These are phyloP conservation scores for Myotis pilosus DNA, from an alignment of 2,797 vertebrate genomes.

Conservation along the genomic window DNA sequence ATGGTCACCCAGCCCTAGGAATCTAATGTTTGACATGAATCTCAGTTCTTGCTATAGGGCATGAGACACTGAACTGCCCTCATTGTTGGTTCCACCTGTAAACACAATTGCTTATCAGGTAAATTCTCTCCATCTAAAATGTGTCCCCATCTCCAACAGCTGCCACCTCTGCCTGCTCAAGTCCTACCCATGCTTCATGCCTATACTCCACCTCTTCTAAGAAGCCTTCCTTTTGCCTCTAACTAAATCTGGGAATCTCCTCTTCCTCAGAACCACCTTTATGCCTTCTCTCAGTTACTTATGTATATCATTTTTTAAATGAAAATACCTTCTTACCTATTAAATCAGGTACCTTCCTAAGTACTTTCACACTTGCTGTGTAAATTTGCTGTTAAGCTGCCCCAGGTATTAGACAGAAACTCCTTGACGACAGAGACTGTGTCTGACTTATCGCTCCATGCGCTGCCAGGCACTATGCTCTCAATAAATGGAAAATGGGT, in stretches of 20 bases:
- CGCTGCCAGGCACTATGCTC: not conserved
- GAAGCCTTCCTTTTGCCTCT: not conserved
- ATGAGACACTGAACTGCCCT: not conserved
- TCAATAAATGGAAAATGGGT: not conserved
- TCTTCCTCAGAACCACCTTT: not conserved
- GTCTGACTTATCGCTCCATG: not conserved
- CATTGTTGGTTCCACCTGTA: not conserved
- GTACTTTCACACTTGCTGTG: constrained; percentile 50
- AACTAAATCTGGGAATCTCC: not conserved
- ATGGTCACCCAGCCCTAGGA: not conserved
- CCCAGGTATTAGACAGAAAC: constrained; percentile 49
- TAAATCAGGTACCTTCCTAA: not conserved
- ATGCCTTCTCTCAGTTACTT: not conserved
- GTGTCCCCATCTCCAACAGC: not conserved
- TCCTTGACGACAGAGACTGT: constrained; percentile 30
- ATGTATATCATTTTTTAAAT: not conserved
- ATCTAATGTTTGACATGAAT: not conserved
- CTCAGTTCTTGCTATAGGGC: not conserved
- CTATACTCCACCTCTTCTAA: not conserved
- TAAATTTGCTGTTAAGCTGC: constrained; percentile 44
- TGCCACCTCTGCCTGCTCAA: not conserved
- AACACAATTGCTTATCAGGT: not conserved
- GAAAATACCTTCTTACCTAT: constrained; percentile 53
- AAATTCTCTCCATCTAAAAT: not conserved
- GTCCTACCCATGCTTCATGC: not conserved